Percentiles rank a stretch among this genome's conserved stretches.
Conservation (phyloP, 2,797 vertebrate species). For the Pangasius djambal region DNA sequence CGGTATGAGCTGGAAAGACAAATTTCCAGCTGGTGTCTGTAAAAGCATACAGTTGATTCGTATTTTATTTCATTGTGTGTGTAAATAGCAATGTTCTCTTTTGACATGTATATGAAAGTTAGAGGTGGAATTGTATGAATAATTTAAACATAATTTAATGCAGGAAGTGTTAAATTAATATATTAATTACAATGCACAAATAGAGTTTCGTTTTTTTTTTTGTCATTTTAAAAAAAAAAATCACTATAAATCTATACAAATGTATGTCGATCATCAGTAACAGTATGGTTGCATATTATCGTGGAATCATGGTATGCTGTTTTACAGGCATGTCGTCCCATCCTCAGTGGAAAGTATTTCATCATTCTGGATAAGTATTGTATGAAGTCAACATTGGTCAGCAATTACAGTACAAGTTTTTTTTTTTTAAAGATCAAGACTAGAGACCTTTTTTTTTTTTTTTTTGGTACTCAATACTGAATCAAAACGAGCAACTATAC, state of each 20-base stretch:
- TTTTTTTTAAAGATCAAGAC: neutral
- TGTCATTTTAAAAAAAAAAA: neutral
- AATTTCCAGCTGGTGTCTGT: neutral
- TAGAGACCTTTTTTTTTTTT: neutral
- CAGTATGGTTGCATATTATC: neutral
- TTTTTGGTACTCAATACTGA: neutral
- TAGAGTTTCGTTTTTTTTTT: neutral
- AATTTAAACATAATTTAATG: constrained; percentile 8
- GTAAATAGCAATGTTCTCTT: neutral
- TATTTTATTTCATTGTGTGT: neutral
- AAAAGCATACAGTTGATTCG: neutral
- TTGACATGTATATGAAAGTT: neutral
- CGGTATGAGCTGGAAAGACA: neutral
- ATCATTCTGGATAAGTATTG: neutral
- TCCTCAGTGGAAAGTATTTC: neutral
- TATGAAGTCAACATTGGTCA: neutral
- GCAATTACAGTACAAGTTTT: no score
- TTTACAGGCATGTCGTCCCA: neutral
- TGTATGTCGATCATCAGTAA: neutral
- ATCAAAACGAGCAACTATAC: neutral
- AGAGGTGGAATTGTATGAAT: neutral
- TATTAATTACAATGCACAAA: neutral
- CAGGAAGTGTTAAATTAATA: neutral
- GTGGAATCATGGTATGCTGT: neutral
- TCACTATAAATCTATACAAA: neutral